Conservation (phyloP, 2,113 vertebrate genomes). For the Spea multiplicata region DNA sequence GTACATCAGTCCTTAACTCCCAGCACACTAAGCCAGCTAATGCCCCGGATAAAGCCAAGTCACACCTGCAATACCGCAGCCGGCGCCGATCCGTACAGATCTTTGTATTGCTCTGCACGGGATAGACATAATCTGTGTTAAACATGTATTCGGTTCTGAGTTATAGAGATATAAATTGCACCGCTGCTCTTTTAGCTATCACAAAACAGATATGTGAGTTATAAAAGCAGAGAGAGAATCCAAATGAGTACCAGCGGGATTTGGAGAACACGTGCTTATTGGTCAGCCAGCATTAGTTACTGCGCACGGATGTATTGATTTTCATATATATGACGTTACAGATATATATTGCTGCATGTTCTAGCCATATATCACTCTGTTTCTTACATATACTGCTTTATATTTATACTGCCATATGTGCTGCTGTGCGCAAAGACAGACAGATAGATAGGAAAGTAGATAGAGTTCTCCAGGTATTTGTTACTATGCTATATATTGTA, state of each 20-base stretch:
- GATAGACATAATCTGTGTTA: background rate
- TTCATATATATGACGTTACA: background rate
- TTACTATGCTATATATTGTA: background rate
- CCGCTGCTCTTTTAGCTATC: background rate
- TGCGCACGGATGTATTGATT: background rate
- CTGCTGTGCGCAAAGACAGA: background rate
- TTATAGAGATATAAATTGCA: background rate
- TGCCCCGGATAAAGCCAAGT: too few relatives aligned
- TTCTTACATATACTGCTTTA: background rate
- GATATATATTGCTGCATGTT: background rate
- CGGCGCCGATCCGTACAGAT: too few relatives aligned
- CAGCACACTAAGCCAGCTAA: too few relatives aligned
- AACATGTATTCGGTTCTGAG: background rate
- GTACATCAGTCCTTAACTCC: too few relatives aligned
- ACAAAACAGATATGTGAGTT: background rate
- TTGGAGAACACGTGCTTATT: background rate
- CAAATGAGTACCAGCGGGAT: background rate
- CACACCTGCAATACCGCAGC: too few relatives aligned
- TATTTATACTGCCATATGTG: background rate
- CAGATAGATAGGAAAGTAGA: too few relatives aligned
- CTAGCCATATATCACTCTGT: background rate
- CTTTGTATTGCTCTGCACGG: too few relatives aligned
- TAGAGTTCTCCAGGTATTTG: background rate
- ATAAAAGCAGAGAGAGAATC: background rate
- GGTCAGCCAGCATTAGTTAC: background rate